Evolutionary conservation across 37 sponge, comb jelly and placozoan genomes (phyloP).

Genomic region (Bolinopsis microptera): DNA sequence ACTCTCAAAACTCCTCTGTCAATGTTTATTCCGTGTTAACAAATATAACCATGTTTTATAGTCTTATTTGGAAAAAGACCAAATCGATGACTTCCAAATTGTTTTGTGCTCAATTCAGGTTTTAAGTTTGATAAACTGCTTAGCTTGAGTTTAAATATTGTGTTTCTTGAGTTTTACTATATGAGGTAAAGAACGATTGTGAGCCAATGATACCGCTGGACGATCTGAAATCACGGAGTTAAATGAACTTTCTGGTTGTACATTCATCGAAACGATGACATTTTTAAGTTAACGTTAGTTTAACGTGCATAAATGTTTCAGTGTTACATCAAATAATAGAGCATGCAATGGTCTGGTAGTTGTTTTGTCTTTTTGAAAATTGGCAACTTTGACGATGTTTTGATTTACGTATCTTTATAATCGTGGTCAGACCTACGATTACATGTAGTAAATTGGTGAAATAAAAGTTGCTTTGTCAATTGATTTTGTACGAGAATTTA

Average conservation of each 20-base stretch:
- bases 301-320: slow-evolving; percentile 18
- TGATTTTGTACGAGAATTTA: background rate
- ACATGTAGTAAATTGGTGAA: background rate
- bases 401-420: background rate
- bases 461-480: background rate
- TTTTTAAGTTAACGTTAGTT: background rate
- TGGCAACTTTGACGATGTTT: background rate
- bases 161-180: background rate
- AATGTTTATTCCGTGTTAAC: background rate
- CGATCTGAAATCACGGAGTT: no score
- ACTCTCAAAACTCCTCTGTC: background rate
- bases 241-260: no score
- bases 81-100: background rate
- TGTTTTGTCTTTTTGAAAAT: background rate
- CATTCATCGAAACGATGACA: background rate
- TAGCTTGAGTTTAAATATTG: background rate
- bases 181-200: background rate
- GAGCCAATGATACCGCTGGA: background rate
- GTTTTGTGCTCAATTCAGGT: background rate
- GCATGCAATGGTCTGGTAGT: background rate
- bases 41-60: background rate
- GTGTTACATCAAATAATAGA: background rate
- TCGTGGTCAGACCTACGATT: background rate
- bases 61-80: background rate
- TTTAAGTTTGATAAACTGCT: background rate